A percentile compares a stretch with the other conserved stretches of the same genome.
Evolutionary conservation across 2,888 invertebrate genomes (phyloP).

Genomic region (Brachyptera risi): DNA sequence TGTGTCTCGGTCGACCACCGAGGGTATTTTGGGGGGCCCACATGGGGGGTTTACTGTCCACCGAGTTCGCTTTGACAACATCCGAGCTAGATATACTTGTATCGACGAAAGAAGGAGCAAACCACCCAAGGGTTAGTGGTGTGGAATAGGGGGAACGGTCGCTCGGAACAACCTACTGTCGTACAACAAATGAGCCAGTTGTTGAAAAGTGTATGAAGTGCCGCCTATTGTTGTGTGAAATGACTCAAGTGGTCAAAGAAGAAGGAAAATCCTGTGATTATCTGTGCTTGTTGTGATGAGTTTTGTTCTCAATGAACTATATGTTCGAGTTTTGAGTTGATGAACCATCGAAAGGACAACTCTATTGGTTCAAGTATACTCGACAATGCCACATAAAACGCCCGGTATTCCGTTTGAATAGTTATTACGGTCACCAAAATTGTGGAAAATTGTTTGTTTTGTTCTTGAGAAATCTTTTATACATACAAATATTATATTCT

Average conservation of each 20-base stretch:
- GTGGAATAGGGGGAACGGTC: too few species aligned
- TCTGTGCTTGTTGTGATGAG: not conserved
- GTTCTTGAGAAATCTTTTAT: too few species aligned
- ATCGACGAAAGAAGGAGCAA: too few species aligned
- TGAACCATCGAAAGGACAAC: slow-evolving; percentile 21
- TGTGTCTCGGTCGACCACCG: slow-evolving; percentile 9
- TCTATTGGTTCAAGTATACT: not conserved
- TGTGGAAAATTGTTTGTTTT: not conserved
- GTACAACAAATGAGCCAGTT: slow-evolving; percentile 1
- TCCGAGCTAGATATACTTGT: too few species aligned
- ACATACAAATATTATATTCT: too few species aligned
- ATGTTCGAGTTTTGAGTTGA: not conserved
- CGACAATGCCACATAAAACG: not conserved
- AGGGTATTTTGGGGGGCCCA: not conserved
- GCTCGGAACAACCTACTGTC: too few species aligned
- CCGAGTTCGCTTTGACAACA: slow-evolving; percentile 12
- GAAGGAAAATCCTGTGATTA: slow-evolving; percentile 15
- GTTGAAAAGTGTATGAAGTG: not conserved
- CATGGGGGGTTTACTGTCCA: slow-evolving; percentile 4
- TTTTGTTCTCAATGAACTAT: slow-evolving; percentile 19
- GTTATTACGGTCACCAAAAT: slow-evolving; percentile 10
- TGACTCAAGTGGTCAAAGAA: slow-evolving; percentile 19
- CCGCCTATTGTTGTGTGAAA: slow-evolving; percentile 1
- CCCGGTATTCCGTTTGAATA: slow-evolving; percentile 6
- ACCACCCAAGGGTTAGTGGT: too few species aligned